phyloP scores from a whole-genome alignment of 2,797 vertebrate genomes.

The Pangasius krempfi region DNA sequence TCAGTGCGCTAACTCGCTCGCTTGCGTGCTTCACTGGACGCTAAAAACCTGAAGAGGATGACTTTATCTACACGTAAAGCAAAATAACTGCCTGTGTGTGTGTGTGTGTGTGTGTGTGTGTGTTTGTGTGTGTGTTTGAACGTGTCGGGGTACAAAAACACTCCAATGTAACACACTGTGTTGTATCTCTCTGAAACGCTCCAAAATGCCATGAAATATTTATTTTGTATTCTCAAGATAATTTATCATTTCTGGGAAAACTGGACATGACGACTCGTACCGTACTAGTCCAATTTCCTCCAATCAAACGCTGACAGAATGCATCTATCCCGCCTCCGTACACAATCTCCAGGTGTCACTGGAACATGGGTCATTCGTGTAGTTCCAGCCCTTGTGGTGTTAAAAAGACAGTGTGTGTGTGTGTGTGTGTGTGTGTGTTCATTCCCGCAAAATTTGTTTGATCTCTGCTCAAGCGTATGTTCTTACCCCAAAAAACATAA shows the following conservation, averaged over 20 bases:
- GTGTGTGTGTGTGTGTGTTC: neutral
- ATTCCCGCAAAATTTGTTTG: neutral
- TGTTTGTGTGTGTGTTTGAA: neutral
- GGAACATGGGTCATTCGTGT: neutral
- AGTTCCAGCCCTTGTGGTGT: too few relatives aligned
- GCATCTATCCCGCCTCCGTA: neutral
- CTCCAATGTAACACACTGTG: neutral
- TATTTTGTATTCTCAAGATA: neutral
- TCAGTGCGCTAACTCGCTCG: slow-evolving; percentile 78
- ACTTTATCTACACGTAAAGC: slow-evolving; percentile 15
- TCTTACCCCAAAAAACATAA: neutral
- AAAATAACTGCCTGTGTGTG: neutral
- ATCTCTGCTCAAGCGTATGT: neutral
- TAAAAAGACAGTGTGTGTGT: neutral
- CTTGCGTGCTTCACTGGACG: slow-evolving; percentile 77
- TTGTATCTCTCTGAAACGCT: neutral
- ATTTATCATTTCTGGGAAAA: neutral
- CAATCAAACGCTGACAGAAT: neutral
- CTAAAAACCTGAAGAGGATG: slow-evolving; percentile 5
- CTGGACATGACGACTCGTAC: neutral
- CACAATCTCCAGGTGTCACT: neutral
- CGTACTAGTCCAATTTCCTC: neutral
- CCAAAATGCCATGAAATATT: neutral
- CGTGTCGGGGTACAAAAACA: neutral
- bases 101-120: neutral